Percentiles rank a stretch among this genome's conserved stretches.
Conservation (phyloP, 2,888 invertebrate genomes). For the Euplagia quadripunctaria region DNA sequence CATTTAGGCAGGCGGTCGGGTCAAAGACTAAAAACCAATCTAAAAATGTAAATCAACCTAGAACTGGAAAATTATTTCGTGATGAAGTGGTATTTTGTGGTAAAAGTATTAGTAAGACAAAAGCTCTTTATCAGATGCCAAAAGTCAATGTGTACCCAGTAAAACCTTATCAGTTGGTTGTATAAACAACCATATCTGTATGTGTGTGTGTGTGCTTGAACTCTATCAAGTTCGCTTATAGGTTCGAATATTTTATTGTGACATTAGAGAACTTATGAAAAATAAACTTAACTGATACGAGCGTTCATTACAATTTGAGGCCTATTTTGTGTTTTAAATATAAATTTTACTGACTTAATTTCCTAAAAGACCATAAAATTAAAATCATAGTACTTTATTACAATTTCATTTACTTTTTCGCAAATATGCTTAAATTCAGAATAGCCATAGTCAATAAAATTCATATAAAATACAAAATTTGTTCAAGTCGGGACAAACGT, state of each 20-base stretch:
- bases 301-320: too few relatives aligned
- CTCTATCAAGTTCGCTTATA: background rate
- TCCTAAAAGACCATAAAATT: too few relatives aligned
- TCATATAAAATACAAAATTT: background rate
- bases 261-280: background rate
- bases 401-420: too few relatives aligned
- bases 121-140: constrained; percentile 13
- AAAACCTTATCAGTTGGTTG: constrained; percentile 11
- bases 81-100: background rate
- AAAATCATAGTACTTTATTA: too few relatives aligned
- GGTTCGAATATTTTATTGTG: background rate
- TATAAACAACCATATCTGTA: constrained; percentile 8
- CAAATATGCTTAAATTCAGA: too few relatives aligned
- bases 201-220: background rate
- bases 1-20: too few relatives aligned
- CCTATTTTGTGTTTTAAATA: too few relatives aligned
- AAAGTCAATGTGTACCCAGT: constrained; percentile 5
- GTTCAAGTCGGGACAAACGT: background rate
- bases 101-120: background rate
- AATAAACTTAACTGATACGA: too few relatives aligned
- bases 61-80: background rate
- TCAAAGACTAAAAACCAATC: background rate
- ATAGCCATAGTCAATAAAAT: too few relatives aligned
- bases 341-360: too few relatives aligned
- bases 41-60: background rate